Conservation (phyloP, 64 coral and sea anemone species). For the Cladopsammia gracilis region DNA sequence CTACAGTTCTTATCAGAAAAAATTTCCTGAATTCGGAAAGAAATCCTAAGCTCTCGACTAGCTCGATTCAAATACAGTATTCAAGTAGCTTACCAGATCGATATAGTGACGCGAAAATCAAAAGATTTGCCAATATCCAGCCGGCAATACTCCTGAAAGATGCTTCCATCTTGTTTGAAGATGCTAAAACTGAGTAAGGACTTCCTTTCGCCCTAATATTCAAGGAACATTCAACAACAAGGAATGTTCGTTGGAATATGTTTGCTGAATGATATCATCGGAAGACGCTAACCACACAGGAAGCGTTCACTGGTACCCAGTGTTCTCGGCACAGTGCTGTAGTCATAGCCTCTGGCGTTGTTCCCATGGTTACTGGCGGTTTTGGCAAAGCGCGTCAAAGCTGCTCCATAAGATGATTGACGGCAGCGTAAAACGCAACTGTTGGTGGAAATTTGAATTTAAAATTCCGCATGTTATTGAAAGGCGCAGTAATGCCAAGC, state of each 20-base stretch:
- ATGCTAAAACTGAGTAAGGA: not conserved
- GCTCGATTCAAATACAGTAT: too few species aligned
- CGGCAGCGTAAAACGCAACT: too few species aligned
- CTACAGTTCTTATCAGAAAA: too few species aligned
- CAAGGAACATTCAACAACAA: not conserved
- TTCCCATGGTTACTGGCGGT: not conserved
- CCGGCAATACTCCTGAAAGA: not conserved
- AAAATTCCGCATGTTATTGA: too few species aligned
- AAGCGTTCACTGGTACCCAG: not conserved
- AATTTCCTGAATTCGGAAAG: too few species aligned
- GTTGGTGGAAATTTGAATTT: too few species aligned
- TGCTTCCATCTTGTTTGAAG: not conserved
- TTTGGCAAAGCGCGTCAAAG: too few species aligned
- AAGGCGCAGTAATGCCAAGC: too few species aligned
- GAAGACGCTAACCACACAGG: not conserved
- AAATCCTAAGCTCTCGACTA: too few species aligned
- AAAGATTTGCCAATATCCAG: not conserved
- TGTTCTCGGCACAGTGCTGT: too few species aligned
- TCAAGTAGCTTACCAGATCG: not conserved
- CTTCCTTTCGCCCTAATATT: not conserved
- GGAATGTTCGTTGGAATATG: not conserved
- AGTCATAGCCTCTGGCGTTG: too few species aligned
- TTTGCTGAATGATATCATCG: slow-evolving; percentile 23
- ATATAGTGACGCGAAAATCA: not conserved
- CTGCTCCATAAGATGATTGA: too few species aligned